Conservation (phyloP, 2,113 vertebrate genomes). For the Lepisosteus oculatus region DNA sequence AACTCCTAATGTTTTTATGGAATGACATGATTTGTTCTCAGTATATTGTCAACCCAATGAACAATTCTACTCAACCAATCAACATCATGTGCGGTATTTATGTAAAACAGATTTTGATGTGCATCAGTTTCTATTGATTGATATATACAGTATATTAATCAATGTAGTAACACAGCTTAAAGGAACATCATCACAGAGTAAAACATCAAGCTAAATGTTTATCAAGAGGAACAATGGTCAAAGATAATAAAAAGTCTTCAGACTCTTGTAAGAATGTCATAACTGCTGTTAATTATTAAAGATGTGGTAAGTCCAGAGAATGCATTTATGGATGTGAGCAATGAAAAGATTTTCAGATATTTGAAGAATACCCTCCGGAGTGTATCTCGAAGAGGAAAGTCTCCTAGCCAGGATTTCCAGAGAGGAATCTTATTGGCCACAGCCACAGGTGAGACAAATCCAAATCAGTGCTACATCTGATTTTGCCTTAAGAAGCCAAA, state of each 20-base stretch:
- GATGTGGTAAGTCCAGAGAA: conserved; percentile 39
- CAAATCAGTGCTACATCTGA: no score
- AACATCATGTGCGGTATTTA: no score
- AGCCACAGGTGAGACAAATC: not conserved
- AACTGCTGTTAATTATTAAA: conserved; percentile 71
- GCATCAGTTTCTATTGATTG: not conserved
- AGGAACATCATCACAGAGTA: conserved; percentile 26
- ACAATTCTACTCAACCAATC: no score
- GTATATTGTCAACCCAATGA: no score
- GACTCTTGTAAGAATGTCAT: conserved; percentile 34
- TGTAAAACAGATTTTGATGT: no score
- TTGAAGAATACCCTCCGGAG: conserved; percentile 21
- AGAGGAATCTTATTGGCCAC: not conserved
- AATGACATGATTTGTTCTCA: no score
- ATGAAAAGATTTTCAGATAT: conserved; percentile 29
- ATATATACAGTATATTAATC: not conserved
- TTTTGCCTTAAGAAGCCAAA: no score
- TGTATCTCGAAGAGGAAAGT: conserved; percentile 3
- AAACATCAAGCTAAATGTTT: conserved; percentile 32
- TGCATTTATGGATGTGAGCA: conserved; percentile 44
- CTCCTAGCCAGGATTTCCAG: not conserved
- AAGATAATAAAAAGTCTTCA: conserved; percentile 45
- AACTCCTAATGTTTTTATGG: no score
- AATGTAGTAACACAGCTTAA: no score
- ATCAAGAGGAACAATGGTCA: conserved; percentile 68